Evolutionary conservation across 2,888 invertebrate species (phyloP).

Genomic region (Dryobotodes eremita): DNA sequence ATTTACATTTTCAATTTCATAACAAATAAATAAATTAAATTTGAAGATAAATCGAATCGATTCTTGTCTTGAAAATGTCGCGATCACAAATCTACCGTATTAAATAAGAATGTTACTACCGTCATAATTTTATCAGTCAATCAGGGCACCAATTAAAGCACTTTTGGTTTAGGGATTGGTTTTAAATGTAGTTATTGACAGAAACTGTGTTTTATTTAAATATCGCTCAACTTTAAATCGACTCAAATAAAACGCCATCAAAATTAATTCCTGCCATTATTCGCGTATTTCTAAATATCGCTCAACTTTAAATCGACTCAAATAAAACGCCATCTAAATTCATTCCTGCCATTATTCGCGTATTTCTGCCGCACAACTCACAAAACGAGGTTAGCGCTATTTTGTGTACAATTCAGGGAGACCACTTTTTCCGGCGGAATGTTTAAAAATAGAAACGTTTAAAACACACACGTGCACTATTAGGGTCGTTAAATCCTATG

Average conservation of each 20-base stretch:
- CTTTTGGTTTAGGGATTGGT: not conserved
- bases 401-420: constrained; percentile 38
- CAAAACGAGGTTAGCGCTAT: constrained; percentile 40
- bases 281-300: constrained; percentile 14
- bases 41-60: not conserved
- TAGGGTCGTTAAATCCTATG: constrained; percentile 61
- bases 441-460: constrained; percentile 62
- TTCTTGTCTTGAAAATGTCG: not conserved
- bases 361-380: constrained; percentile 24
- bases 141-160: not conserved
- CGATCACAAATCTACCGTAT: not conserved
- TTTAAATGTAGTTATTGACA: constrained; percentile 14
- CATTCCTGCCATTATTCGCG: constrained; percentile 32
- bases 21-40: too few relatives aligned
- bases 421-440: constrained; percentile 49
- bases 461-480: constrained; percentile 59
- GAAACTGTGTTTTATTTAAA: constrained; percentile 9
- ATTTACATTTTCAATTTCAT: not conserved
- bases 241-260: not conserved
- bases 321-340: constrained; percentile 15
- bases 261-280: constrained; percentile 41
- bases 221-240: not conserved
- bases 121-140: not conserved
- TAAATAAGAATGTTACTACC: not conserved
- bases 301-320: too few relatives aligned